Evolutionary conservation across 2,113 vertebrate species (phyloP), one percentile per base, ranked within the genome.

Genomic region (Phalacrocorax carbo): DNA sequence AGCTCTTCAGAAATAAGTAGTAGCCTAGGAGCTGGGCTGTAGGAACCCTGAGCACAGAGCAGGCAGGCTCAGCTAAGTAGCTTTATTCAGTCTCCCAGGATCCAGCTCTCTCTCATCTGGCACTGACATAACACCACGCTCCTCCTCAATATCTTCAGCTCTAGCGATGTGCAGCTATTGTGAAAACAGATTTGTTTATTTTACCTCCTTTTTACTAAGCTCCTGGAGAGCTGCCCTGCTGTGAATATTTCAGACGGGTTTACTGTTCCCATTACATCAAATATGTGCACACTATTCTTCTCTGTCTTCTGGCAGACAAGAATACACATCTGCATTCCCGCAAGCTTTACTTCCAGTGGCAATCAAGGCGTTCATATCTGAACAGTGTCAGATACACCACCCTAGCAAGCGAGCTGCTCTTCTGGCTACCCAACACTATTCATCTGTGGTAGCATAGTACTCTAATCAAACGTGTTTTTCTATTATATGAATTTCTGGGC

Each of bases 241-340:
- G 87, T 82, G 70, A 92, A 76, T 87, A 75, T 89, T 95, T 93
- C 66, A 66, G 44, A 70, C 40, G 75, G 40, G 58, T 83, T 95
- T 91, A 49, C 22, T 0, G 0, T 78, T 96, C 70, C 40, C 60
- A 70, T 93, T 94, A 61, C 64, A 92, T 89, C 79, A 87, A 85
- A 92, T 48, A 71, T 1, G 1, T 13, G 30, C 19, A 42, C 62
- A 62, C 81, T 88, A 52, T 60, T 89, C 49, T 88, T 84, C 68
- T 76, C 75, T 75, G 13, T 94, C 77, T 97, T 82, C 77, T 89
- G 44, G 48, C 73, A 92, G 38, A 61, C 44, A 87, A 79, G 40
- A 94, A 19, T 4, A 65, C 36, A 51, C 20, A 77, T 46, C 61
- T 82, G n/a, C 54, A 61, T 84, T 84, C 32, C 46, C 13, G 3